A percentile compares a stretch with the other conserved stretches of the same genome.
phyloP scores from a whole-genome alignment of 2,113 vertebrate genomes.

The Maylandia zebra region DNA sequence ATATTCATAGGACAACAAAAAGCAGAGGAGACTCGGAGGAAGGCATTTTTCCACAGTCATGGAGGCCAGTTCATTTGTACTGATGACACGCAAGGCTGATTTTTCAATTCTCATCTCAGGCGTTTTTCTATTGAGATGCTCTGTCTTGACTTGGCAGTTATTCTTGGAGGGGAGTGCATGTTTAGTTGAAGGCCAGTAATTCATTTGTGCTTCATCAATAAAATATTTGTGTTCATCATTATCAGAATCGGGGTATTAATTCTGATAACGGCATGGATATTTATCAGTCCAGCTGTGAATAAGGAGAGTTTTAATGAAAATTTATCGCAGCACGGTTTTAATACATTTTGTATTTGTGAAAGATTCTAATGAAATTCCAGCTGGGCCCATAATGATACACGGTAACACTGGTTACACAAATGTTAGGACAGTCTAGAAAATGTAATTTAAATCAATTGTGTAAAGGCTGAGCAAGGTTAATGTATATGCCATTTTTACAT shows the following conservation, averaged over 20 bases:
- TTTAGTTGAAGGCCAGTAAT: conserved; percentile 21
- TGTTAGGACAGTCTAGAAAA: not conserved
- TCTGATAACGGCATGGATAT: not conserved
- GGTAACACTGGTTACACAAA: not conserved
- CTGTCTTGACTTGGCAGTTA: conserved; percentile 20
- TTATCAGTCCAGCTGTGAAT: not conserved
- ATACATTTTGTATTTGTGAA: not conserved
- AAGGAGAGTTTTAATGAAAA: not conserved
- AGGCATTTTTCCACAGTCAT: not conserved
- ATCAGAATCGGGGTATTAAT: not conserved
- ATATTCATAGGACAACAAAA: conserved; percentile 55
- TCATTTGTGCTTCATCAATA: conserved; percentile 17
- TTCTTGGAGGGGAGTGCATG: not conserved
- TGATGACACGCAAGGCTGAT: conserved; percentile 31
- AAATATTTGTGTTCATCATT: not conserved
- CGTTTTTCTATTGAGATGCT: not conserved
- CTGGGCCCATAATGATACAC: not conserved
- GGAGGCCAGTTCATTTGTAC: conserved; percentile 44
- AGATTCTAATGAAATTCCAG: not conserved
- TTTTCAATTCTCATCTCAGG: conserved; percentile 29
- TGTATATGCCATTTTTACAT: not conserved
- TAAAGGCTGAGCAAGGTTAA: not conserved
- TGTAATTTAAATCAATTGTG: not conserved
- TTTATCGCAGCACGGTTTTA: not conserved
- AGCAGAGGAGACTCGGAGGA: conserved; percentile 10